Evolutionary conservation across 2,113 vertebrate genomes (phyloP).

Genomic region (Forbesichthys agassizii): DNA sequence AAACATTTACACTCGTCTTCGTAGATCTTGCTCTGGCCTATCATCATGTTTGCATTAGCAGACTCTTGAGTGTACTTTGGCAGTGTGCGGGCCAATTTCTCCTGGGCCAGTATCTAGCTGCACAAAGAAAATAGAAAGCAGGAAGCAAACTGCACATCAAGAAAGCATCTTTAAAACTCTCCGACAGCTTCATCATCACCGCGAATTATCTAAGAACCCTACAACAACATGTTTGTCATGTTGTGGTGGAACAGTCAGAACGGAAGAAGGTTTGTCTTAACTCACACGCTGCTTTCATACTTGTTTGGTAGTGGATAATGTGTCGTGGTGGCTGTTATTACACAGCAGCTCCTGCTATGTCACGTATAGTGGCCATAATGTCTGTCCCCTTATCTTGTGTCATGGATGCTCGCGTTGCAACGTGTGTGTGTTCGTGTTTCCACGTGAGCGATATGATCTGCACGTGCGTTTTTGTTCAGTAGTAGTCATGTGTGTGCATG

Average conservation of each 20-base stretch:
- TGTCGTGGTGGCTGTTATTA: neutral
- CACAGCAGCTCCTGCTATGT: neutral
- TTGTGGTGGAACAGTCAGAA: slow-evolving; percentile 1
- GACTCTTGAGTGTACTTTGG: slow-evolving; percentile 43
- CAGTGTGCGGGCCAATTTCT: slow-evolving; percentile 7
- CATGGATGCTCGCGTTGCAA: too few relatives aligned
- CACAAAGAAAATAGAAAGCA: slow-evolving; percentile 16
- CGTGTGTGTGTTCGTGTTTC: slow-evolving; percentile 31
- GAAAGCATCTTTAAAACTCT: slow-evolving; percentile 17
- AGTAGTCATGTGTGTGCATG: slow-evolving; percentile 2
- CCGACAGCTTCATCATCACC: slow-evolving; percentile 25
- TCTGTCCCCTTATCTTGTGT: slow-evolving; percentile 4
- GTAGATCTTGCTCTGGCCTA: slow-evolving; percentile 20
- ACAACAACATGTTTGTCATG: slow-evolving; percentile 5
- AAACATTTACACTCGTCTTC: slow-evolving; percentile 58
- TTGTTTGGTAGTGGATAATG: neutral
- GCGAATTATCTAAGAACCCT: slow-evolving; percentile 19
- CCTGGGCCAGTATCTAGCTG: slow-evolving; percentile 24
- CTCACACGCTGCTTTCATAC: neutral
- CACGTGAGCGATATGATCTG: slow-evolving; percentile 27
- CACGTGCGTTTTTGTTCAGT: neutral
- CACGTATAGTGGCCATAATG: slow-evolving; percentile 1
- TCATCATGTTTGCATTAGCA: slow-evolving; percentile 43
- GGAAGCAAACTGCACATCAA: slow-evolving; percentile 14
- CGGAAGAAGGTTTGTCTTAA: slow-evolving; percentile 13